Conservation (phyloP, 1,140 invertebrate genomes). For the Gryon sp. region DNA sequence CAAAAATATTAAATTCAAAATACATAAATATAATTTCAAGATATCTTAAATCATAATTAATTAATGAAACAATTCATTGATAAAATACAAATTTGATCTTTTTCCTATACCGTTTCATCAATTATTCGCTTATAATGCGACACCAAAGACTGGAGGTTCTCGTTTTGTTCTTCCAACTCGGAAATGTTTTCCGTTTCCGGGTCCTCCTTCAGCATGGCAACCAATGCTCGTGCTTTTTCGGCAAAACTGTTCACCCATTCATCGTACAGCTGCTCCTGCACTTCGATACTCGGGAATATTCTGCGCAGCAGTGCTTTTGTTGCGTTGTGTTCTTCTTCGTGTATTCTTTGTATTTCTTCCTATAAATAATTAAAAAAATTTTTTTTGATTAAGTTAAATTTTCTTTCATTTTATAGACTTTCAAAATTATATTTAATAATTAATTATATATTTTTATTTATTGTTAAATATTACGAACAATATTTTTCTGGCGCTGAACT, state of each 20-base stretch:
- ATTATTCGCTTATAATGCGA: constrained; percentile 87
- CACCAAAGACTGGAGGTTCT: constrained; percentile 83
- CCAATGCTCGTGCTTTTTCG: constrained; percentile 71
- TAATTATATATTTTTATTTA: not conserved
- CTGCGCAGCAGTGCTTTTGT: constrained; percentile 81
- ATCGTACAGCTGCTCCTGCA: constrained; percentile 74
- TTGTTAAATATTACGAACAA: constrained; percentile 78
- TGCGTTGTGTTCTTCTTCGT: constrained; percentile 80
- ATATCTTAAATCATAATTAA: too few relatives aligned
- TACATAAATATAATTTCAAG: too few relatives aligned
- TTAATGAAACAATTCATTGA: too few relatives aligned
- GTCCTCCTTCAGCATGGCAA: constrained; percentile 64
- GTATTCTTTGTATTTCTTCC: constrained; percentile 79
- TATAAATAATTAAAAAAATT: constrained; percentile 66
- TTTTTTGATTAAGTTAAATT: constrained; percentile 2
- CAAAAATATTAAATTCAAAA: too few relatives aligned
- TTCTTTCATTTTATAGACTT: too few relatives aligned
- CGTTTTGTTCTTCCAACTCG: constrained; percentile 79
- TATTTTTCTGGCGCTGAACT: constrained; percentile 86
- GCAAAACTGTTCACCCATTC: constrained; percentile 81
- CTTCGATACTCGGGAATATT: constrained; percentile 82
- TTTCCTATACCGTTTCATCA: constrained; percentile 87
- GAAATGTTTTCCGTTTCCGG: constrained; percentile 20
- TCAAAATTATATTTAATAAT: too few relatives aligned
- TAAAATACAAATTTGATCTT: too few relatives aligned